Conservation (phyloP, 2,113 vertebrate species). For the Astur gentilis region DNA sequence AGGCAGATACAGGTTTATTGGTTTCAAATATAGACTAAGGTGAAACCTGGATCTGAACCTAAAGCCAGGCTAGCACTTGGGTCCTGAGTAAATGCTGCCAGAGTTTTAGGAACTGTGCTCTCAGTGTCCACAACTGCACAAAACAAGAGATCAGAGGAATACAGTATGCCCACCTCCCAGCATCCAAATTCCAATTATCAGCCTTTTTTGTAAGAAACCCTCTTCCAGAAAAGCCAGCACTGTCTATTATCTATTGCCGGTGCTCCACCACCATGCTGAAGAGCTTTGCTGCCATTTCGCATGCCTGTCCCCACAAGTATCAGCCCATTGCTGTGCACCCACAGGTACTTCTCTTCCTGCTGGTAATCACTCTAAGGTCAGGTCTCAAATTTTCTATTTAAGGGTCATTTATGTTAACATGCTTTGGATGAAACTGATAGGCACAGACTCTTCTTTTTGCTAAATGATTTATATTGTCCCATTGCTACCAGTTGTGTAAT, state of each 20-base stretch:
- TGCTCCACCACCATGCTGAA: background rate
- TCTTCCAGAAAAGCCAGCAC: background rate
- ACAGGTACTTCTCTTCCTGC: background rate
- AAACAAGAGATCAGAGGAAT: background rate
- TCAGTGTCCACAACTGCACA: background rate
- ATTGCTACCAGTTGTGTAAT: background rate
- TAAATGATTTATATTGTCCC: background rate
- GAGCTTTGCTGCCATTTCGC: background rate
- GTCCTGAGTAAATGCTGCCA: background rate
- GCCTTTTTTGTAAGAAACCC: background rate
- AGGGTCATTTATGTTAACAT: background rate
- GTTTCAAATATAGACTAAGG: background rate
- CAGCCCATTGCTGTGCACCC: background rate
- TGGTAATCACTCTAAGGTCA: background rate
- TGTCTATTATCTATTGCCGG: accelerated
- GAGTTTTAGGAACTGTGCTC: background rate
- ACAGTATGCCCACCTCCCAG: background rate
- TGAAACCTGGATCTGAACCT: background rate
- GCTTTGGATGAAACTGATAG: background rate
- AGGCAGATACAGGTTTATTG: background rate
- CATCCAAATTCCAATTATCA: background rate
- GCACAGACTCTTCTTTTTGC: background rate
- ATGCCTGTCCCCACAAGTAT: background rate
- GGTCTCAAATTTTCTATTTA: background rate
- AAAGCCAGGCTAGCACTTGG: background rate